Conservation (phyloP, 1,140 invertebrate genomes). For the Chymomyza costata region DNA sequence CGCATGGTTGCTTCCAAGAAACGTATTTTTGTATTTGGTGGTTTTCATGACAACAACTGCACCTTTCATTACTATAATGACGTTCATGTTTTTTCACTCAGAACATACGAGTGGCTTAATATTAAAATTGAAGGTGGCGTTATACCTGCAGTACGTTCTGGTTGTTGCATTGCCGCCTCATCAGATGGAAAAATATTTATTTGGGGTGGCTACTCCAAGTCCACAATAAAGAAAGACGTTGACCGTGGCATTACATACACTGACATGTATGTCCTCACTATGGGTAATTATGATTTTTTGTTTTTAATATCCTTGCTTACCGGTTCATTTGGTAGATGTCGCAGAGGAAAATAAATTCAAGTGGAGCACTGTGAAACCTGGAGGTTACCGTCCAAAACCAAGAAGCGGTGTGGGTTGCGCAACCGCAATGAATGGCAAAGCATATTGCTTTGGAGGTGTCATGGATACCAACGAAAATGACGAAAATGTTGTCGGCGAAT, state of each 20-base stretch:
- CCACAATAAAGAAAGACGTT: constrained; percentile 85
- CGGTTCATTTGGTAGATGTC: constrained; percentile 8
- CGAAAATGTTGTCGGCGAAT: constrained; percentile 86
- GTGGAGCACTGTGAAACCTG: constrained; percentile 83
- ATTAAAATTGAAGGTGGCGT: constrained; percentile 81
- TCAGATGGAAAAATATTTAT: constrained; percentile 83
- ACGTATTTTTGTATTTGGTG: constrained; percentile 92
- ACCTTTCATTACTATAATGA: constrained; percentile 95
- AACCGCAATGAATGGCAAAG: constrained; percentile 74
- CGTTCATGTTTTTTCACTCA: constrained; percentile 87
- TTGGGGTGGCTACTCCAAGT: constrained; percentile 92
- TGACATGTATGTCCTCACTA: constrained; percentile 87
- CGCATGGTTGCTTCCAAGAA: constrained; percentile 87
- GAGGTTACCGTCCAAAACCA: constrained; percentile 80
- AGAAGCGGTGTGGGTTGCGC: constrained; percentile 81
- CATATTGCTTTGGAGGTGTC: constrained; percentile 84
- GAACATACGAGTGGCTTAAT: constrained; percentile 87
- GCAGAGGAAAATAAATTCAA: constrained; percentile 83
- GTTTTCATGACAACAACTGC: constrained; percentile 92
- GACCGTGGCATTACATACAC: constrained; percentile 88
- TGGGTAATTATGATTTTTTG: constrained; percentile 79
- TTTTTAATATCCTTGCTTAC: neutral
- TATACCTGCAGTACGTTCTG: constrained; percentile 84
- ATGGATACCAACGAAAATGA: constrained; percentile 89
- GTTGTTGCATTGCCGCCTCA: constrained; percentile 81